Conservation (phyloP, 2,113 vertebrate species). For the Fukomys damarensis region DNA sequence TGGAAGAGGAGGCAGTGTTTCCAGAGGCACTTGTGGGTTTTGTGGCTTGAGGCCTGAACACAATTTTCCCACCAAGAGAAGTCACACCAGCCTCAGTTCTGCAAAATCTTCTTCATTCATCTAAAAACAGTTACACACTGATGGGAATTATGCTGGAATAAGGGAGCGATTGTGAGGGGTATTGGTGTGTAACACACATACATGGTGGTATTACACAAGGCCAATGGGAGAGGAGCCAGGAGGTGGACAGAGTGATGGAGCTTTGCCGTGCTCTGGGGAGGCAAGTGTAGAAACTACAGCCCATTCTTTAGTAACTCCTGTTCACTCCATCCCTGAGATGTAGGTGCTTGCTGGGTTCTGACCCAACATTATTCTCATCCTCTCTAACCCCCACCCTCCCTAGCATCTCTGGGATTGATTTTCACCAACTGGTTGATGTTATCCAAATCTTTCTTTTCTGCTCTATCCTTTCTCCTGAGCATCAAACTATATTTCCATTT, state of each 20-base stretch:
- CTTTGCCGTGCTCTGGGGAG: not conserved
- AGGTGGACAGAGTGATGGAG: not conserved
- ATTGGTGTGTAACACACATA: rapidly evolving
- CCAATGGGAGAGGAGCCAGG: not conserved
- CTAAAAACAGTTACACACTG: not conserved
- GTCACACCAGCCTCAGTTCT: not conserved
- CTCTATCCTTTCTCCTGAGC: not conserved
- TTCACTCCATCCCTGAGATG: not conserved
- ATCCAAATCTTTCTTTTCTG: not conserved
- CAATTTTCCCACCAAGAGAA: slow-evolving; percentile 20
- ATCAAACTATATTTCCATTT: not conserved
- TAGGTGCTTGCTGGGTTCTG: not conserved
- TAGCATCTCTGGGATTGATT: not conserved
- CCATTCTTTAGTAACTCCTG: not conserved
- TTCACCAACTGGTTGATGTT: not conserved
- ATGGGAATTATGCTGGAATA: not conserved
- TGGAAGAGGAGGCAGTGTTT: not conserved
- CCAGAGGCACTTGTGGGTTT: not conserved
- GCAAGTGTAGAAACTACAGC: not conserved
- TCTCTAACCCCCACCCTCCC: not conserved
- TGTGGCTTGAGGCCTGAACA: slow-evolving; percentile 38
- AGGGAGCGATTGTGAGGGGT: not conserved
- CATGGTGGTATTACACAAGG: not conserved
- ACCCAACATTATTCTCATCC: not conserved
- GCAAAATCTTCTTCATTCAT: slow-evolving; percentile 61